These are phyloP conservation scores for Nerophis ophidion DNA, from an alignment of 2,113 vertebrate species.

Conservation along the genomic window DNA sequence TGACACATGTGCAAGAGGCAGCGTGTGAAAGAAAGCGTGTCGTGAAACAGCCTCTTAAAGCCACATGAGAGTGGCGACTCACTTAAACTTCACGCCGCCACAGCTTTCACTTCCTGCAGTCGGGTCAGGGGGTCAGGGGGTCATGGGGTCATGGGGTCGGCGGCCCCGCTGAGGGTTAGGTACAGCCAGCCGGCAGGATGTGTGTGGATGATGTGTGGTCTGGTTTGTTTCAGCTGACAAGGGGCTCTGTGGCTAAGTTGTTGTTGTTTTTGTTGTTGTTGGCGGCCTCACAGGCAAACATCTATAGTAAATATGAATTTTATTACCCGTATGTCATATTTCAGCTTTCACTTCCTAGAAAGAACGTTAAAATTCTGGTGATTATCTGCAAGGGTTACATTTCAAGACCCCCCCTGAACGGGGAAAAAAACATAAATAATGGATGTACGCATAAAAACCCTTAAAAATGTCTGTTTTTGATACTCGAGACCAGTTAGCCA, in stretches of 20 bases:
- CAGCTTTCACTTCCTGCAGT: conserved; percentile 60
- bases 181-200: conserved; percentile 17
- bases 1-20: conserved; percentile 19
- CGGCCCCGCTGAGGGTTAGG: conserved; percentile 51
- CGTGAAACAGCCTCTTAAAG: conserved; percentile 22
- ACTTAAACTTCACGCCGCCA: conserved; percentile 49
- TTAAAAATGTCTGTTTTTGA: no score
- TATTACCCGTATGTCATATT: background rate
- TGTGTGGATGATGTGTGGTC: conserved; percentile 56
- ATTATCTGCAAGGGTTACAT: no score
- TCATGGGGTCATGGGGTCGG: conserved; percentile 47
- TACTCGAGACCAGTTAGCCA: no score
- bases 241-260: conserved; percentile 39
- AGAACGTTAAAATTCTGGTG: no score
- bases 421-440: no score
- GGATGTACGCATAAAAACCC: no score
- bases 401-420: no score
- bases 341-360: no score
- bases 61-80: conserved; percentile 19
- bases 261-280: conserved; percentile 16
- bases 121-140: conserved; percentile 53
- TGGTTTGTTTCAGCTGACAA: conserved; percentile 61
- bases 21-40: conserved; percentile 29
- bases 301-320: background rate
- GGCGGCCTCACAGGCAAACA: background rate